Percentiles rank a stretch among this genome's conserved stretches.
These are phyloP conservation scores for Trogon melanurus DNA, from an alignment of 2,113 vertebrate species.

Conservation along the genomic window DNA sequence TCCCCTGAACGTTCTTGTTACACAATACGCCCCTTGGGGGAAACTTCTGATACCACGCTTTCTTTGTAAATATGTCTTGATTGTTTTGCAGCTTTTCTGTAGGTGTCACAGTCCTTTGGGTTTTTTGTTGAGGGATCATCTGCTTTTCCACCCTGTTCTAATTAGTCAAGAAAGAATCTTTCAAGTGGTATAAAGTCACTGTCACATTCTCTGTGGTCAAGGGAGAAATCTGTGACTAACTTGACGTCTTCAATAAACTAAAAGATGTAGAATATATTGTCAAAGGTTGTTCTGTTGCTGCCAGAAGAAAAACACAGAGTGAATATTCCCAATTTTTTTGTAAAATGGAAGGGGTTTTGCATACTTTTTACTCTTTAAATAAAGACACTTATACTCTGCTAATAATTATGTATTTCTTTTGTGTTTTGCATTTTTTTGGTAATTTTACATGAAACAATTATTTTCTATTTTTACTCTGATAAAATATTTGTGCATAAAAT, in stretches of 20 bases:
- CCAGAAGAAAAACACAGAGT: slow-evolving; percentile 63
- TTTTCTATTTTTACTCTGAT: slow-evolving; percentile 83
- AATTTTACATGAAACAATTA: slow-evolving; percentile 82
- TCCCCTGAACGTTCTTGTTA: background rate
- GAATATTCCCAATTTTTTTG: slow-evolving; percentile 73
- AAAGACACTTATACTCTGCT: slow-evolving; percentile 78
- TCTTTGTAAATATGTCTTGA: slow-evolving; percentile 20
- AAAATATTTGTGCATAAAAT: slow-evolving; percentile 84
- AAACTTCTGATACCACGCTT: background rate
- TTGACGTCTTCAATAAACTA: slow-evolving; percentile 70
- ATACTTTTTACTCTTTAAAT: slow-evolving; percentile 84
- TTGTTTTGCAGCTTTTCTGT: slow-evolving; percentile 17
- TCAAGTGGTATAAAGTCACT: slow-evolving; percentile 46
- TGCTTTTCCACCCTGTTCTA: slow-evolving; percentile 56
- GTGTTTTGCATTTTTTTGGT: slow-evolving; percentile 72
- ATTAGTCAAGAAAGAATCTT: slow-evolving; percentile 55
- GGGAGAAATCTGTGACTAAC: slow-evolving; percentile 70
- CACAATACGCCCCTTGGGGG: background rate
- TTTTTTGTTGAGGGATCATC: slow-evolving; percentile 39
- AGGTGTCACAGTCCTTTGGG: background rate
- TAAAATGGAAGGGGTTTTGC: slow-evolving; percentile 78
- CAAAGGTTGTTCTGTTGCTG: slow-evolving; percentile 65
- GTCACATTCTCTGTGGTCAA: slow-evolving; percentile 35
- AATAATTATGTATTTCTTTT: slow-evolving; percentile 78
- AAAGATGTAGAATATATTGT: slow-evolving; percentile 70